These are phyloP conservation scores for Aphrocallistes beatrix DNA, from an alignment of 37 sponge, comb jelly and placozoan species.

Conservation along the genomic window DNA sequence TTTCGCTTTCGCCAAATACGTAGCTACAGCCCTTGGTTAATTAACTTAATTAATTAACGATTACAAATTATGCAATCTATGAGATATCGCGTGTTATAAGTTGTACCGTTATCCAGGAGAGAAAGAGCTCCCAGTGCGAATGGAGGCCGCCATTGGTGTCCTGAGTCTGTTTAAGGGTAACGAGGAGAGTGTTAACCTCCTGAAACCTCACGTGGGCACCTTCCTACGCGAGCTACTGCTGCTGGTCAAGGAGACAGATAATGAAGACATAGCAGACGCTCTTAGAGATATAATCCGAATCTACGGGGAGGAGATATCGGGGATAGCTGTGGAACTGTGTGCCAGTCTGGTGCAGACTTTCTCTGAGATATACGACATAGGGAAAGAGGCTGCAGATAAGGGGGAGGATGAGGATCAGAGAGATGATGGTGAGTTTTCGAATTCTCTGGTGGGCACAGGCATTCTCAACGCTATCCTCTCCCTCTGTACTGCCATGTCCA, in stretches of 20 bases:
- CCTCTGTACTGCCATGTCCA: slow-evolving; percentile 18
- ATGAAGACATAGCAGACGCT: slow-evolving; percentile 78
- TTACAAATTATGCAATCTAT: too few relatives aligned
- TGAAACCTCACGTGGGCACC: background rate
- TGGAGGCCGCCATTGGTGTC: slow-evolving; percentile 85
- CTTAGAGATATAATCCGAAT: slow-evolving; percentile 75
- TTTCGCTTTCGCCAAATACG: too few relatives aligned
- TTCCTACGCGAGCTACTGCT: slow-evolving; percentile 49
- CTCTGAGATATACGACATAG: background rate
- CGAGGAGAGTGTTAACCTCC: background rate
- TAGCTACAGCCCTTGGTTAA: too few relatives aligned
- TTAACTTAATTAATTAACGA: too few relatives aligned
- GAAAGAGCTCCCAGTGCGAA: slow-evolving; percentile 84
- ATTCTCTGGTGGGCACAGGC: slow-evolving; percentile 30
- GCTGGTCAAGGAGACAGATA: slow-evolving; percentile 84
- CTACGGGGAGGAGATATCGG: slow-evolving; percentile 46
- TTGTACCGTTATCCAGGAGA: too few relatives aligned
- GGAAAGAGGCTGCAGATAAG: background rate
- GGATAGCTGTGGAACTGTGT: slow-evolving; percentile 62
- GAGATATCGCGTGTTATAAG: too few relatives aligned
- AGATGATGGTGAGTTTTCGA: slow-evolving; percentile 19
- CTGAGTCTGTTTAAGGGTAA: slow-evolving; percentile 65
- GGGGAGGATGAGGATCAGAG: background rate
- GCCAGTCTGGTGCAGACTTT: slow-evolving; percentile 38
- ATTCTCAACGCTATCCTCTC: slow-evolving; percentile 28